Conservation (phyloP, 2,113 vertebrate genomes). For the Cyanoramphus novaezelandiae region DNA sequence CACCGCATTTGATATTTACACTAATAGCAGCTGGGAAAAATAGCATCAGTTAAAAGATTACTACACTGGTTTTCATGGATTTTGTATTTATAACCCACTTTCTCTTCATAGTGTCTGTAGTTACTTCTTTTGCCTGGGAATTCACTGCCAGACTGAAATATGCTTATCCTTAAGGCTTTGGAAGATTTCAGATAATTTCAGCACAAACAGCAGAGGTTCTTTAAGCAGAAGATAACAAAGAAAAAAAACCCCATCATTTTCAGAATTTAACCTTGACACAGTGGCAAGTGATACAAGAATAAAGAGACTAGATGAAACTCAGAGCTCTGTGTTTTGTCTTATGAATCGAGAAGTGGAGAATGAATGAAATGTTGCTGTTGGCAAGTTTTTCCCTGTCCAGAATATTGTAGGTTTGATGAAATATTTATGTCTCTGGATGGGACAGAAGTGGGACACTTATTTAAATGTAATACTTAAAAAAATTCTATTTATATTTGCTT, state of each 20-base stretch:
- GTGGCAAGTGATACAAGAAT: not conserved
- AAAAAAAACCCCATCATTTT: not conserved
- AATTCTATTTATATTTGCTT: not conserved
- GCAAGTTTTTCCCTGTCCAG: accelerated
- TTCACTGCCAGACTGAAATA: slow-evolving; percentile 25
- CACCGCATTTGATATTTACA: not conserved
- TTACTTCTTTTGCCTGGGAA: not conserved
- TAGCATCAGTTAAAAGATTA: not conserved
- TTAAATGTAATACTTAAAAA: not conserved
- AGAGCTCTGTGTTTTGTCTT: not conserved
- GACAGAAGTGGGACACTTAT: not conserved
- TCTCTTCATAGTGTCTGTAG: not conserved
- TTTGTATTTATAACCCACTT: slow-evolving; percentile 28
- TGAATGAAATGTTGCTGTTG: not conserved
- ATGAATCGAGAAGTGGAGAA: not conserved
- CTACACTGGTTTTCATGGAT: not conserved
- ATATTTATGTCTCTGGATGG: not conserved
- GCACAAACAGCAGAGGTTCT: not conserved
- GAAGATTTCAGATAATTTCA: slow-evolving; percentile 24
- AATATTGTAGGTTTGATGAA: not conserved
- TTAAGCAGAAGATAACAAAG: not conserved
- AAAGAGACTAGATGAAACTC: not conserved
- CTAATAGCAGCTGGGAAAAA: not conserved
- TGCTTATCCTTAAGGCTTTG: slow-evolving; percentile 12
- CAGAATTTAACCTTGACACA: not conserved